These are phyloP conservation scores for Eospalax fontanierii DNA, from an alignment of 2,797 vertebrate genomes.

Conservation along the genomic window DNA sequence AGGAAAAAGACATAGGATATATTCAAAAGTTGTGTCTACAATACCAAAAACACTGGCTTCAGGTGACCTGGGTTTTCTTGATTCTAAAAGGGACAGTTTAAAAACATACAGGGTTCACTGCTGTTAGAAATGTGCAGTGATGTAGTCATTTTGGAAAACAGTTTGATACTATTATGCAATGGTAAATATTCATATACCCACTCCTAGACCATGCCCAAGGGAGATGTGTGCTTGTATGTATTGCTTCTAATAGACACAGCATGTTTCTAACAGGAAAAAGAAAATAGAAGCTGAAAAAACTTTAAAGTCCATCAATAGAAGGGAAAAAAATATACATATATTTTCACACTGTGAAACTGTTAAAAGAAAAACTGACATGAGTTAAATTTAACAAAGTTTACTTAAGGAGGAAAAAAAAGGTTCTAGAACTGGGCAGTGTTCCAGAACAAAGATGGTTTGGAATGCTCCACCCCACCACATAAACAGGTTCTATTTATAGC, in stretches of 20 bases:
- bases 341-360: slow-evolving; percentile 60
- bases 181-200: neutral
- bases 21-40: neutral
- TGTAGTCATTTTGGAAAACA: neutral
- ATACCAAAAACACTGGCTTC: neutral
- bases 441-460: slow-evolving; percentile 44
- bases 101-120: neutral
- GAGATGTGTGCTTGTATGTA: neutral
- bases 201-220: neutral
- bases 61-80: neutral
- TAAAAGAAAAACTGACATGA: slow-evolving; percentile 47
- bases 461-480: neutral
- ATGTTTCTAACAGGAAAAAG: slow-evolving; percentile 2
- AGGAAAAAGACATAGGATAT: neutral
- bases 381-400: slow-evolving; percentile 66
- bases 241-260: slow-evolving; percentile 15
- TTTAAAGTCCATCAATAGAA: slow-evolving; percentile 23
- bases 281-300: neutral
- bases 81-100: slow-evolving; percentile 47
- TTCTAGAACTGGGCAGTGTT: slow-evolving; percentile 45
- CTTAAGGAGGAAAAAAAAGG: slow-evolving; percentile 54
- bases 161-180: neutral
- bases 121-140: neutral
- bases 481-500: slow-evolving; percentile 33
- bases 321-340: neutral